Evolutionary conservation across 2,113 vertebrate species (phyloP).

Genomic region (Perca flavescens): DNA sequence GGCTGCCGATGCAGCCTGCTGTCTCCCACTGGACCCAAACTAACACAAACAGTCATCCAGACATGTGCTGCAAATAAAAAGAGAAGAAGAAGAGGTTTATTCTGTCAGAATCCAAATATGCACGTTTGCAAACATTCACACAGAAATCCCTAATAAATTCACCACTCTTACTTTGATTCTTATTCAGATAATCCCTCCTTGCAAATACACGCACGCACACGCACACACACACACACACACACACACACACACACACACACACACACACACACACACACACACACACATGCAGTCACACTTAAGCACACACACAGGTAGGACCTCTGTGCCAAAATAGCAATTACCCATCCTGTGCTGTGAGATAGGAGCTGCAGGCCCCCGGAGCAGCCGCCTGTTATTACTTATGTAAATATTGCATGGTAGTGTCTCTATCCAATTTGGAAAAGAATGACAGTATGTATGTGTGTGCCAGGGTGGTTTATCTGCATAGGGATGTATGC

Average conservation of each 20-base stretch:
- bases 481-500: conserved; percentile 47
- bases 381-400: conserved; percentile 75
- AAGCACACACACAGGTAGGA: conserved; percentile 65
- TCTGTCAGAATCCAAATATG: conserved; percentile 8
- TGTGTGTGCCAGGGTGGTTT: conserved; percentile 19
- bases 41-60: conserved; percentile 50
- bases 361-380: conserved; percentile 66
- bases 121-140: conserved; percentile 10
- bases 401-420: conserved; percentile 79
- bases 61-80: conserved; percentile 49
- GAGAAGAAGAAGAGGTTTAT: conserved; percentile 14
- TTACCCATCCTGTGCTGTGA: conserved; percentile 68
- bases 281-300: conserved; percentile 24
- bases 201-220: conserved; percentile 13
- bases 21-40: conserved; percentile 61
- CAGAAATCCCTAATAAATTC: conserved; percentile 38
- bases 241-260: conserved; percentile 37
- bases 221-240: conserved; percentile 13
- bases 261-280: conserved; percentile 41
- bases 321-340: conserved; percentile 76
- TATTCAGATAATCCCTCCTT: conserved; percentile 14
- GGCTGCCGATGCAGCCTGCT: conserved; percentile 43
- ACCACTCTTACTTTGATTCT: conserved; percentile 15
- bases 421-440: conserved; percentile 77
- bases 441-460: conserved; percentile 62